Percentiles rank a stretch among this genome's conserved stretches.
Evolutionary conservation across 2,888 invertebrate species (phyloP).

Genomic region (Hirtodrosophila alboralis): DNA sequence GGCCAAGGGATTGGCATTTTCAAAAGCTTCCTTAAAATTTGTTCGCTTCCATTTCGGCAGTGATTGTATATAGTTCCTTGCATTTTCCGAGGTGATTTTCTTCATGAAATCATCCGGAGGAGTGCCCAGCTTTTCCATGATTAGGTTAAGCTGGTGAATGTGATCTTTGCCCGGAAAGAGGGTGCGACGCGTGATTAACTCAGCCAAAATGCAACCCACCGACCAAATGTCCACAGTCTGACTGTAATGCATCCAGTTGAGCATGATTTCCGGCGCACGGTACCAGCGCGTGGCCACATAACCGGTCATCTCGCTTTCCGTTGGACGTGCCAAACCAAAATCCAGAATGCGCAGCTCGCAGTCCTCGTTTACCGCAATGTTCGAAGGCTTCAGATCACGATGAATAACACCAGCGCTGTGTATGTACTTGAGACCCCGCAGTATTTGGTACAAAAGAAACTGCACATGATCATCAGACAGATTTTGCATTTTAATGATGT

Average conservation of each 20-base stretch:
- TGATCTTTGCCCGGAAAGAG: constrained; percentile 99
- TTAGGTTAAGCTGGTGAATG: constrained; percentile 99
- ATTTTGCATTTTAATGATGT: constrained; percentile 98
- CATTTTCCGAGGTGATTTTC: constrained; percentile 98
- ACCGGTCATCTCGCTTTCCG: constrained; percentile 99
- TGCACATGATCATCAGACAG: constrained; percentile 99
- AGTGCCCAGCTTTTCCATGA: constrained; percentile 98
- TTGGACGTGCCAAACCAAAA: constrained; percentile 98
- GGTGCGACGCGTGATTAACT: constrained; percentile 95
- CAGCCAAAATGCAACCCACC: constrained; percentile 99
- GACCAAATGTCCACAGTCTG: constrained; percentile 99
- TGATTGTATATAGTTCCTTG: constrained; percentile 96
- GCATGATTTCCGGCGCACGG: constrained; percentile 99
- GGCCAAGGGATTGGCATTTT: constrained; percentile 95
- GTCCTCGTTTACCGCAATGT: constrained; percentile 99
- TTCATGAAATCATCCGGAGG: constrained; percentile 96
- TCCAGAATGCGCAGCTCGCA: constrained; percentile 99
- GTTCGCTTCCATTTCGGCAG: constrained; percentile 93
- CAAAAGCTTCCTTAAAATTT: constrained; percentile 94
- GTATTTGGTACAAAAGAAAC: constrained; percentile 99
- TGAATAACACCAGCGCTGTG: constrained; percentile 99
- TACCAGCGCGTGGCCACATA: constrained; percentile 97
- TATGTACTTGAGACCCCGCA: constrained; percentile 98
- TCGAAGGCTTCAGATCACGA: constrained; percentile 98
- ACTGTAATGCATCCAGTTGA: constrained; percentile 99